phyloP scores from a whole-genome alignment of 1,140 invertebrate genomes.

The Drosophila willistoni region DNA sequence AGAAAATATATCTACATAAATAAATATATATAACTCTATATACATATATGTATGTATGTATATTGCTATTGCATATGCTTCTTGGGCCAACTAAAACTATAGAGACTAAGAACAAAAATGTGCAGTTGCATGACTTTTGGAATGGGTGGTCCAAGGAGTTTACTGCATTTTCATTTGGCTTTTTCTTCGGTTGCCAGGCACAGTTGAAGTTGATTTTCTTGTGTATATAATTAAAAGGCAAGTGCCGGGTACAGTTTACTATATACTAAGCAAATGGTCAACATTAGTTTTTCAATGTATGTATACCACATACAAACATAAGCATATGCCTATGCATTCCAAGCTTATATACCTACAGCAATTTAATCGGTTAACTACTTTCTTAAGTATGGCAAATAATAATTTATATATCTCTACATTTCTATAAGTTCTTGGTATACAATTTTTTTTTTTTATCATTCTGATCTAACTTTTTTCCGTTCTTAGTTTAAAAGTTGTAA shows the following conservation, averaged over 20 bases:
- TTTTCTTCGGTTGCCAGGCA: constrained; percentile 53
- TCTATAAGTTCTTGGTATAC: background rate
- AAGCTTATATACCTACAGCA: no score
- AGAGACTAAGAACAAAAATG: constrained; percentile 4
- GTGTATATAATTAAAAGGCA: constrained; percentile 76
- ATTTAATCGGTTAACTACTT: no score
- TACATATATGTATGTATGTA: background rate
- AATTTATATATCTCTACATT: no score
- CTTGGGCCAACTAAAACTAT: constrained; percentile 34
- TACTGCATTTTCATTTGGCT: constrained; percentile 65
- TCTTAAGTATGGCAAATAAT: no score
- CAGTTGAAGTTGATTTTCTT: constrained; percentile 51
- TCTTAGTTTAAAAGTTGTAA: background rate
- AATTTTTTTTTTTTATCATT: no score
- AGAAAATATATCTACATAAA: constrained; percentile 44
- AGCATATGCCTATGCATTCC: constrained; percentile 16
- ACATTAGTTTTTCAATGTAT: constrained; percentile 19
- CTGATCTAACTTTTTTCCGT: background rate
- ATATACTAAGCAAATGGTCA: constrained; percentile 54
- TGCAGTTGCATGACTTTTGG: background rate
- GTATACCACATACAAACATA: constrained; percentile 29
- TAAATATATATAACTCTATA: background rate
- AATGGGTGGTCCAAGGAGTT: constrained; percentile 9
- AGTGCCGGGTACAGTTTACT: constrained; percentile 69
- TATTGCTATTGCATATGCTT: constrained; percentile 55